Conservation (phyloP, 2,113 vertebrate species). For the Pachycephala philippinensis region DNA sequence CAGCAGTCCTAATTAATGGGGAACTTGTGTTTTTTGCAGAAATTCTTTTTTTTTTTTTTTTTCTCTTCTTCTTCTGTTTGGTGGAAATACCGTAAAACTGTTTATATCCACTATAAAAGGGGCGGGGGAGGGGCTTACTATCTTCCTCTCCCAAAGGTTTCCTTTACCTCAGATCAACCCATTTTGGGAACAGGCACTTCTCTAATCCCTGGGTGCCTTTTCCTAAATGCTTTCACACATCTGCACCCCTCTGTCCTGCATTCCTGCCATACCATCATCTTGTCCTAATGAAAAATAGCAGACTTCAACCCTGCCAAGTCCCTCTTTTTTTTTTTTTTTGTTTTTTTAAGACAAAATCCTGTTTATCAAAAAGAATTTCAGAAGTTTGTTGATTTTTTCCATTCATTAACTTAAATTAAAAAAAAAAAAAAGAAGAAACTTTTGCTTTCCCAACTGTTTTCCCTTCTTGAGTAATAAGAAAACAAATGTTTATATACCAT, state of each 20-base stretch:
- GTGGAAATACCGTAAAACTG: conserved; percentile 60
- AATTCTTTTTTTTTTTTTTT: neutral
- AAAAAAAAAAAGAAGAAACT: conserved; percentile 1
- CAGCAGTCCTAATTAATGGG: conserved; percentile 69
- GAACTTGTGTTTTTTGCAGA: conserved; percentile 67
- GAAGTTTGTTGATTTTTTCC: conserved; percentile 55
- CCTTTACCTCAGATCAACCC: conserved; percentile 67
- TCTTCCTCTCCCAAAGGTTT: conserved; percentile 61
- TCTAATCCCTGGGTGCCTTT: conserved; percentile 45
- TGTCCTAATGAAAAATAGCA: conserved; percentile 57
- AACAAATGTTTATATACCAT: conserved; percentile 34
- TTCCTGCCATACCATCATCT: conserved; percentile 55
- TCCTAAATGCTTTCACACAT: conserved; percentile 54
- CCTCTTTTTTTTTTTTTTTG: neutral
- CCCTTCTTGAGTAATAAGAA: conserved; percentile 45
- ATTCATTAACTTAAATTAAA: conserved; percentile 53
- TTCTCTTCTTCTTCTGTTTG: neutral
- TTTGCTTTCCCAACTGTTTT: conserved; percentile 47
- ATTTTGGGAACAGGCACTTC: conserved; percentile 48
- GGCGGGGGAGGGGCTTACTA: neutral
- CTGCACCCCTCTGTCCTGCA: conserved; percentile 54
- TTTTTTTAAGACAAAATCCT: neutral
- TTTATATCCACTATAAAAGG: conserved; percentile 55
- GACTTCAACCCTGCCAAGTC: neutral
- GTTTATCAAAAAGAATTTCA: conserved; percentile 60